Percentiles rank a stretch among this genome's conserved stretches.
phyloP scores from a whole-genome alignment of 2,888 invertebrate species.

The Nemoura dubitans region DNA sequence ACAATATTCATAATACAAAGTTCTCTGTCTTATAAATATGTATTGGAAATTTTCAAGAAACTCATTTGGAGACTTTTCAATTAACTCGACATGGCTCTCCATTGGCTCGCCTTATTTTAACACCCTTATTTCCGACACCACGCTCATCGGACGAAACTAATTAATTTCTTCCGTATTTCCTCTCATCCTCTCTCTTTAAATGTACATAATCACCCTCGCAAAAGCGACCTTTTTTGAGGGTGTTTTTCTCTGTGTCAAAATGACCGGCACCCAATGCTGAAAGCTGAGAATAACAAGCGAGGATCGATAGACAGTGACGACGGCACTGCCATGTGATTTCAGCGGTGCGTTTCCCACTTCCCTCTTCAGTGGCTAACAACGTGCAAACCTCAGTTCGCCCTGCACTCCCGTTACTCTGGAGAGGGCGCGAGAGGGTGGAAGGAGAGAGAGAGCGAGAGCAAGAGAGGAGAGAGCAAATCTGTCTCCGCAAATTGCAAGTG shows the following conservation, averaged over 20 bases:
- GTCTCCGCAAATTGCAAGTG: constrained; percentile 22
- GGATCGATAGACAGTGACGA: constrained; percentile 22
- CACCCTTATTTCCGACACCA: constrained; percentile 15
- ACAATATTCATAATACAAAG: constrained; percentile 7
- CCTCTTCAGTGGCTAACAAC: background rate
- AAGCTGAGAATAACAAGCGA: constrained; percentile 21
- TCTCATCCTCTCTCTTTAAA: background rate
- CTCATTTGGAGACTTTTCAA: constrained; percentile 19
- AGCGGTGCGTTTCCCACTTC: constrained; percentile 15
- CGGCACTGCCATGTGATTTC: constrained; percentile 3
- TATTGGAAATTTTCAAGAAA: constrained; percentile 17
- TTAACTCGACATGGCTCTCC: background rate
- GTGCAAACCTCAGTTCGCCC: background rate
- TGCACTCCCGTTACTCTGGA: background rate
- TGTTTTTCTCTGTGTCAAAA: constrained; percentile 16
- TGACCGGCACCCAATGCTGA: background rate
- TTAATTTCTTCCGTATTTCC: constrained; percentile 14
- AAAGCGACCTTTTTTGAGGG: background rate
- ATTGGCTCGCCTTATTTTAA: background rate
- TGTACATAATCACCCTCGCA: background rate
- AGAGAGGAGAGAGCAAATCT: background rate
- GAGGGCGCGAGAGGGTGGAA: background rate
- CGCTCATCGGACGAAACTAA: constrained; percentile 8
- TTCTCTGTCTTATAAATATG: background rate
- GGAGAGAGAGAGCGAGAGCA: too few relatives aligned